Evolutionary conservation across 2,113 vertebrate genomes (phyloP).

Genomic region (Rhizomys pruinosus): DNA sequence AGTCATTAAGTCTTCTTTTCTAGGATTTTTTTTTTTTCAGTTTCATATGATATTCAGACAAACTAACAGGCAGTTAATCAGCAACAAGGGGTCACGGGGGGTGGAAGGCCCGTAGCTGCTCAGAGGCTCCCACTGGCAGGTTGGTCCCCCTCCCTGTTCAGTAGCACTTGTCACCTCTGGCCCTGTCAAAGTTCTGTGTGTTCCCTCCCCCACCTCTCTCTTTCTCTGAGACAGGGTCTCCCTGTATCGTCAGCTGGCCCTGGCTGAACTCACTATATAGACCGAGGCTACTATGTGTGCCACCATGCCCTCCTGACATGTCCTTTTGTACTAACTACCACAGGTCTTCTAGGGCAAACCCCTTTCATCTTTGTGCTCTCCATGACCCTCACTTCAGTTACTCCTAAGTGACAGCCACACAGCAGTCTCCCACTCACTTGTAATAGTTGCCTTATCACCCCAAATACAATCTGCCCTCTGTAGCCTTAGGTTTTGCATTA

Average conservation of each 20-base stretch:
- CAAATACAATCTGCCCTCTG: neutral
- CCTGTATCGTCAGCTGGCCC: neutral
- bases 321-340: neutral
- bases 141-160: neutral
- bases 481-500: neutral
- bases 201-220: too few species aligned
- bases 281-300: too few species aligned
- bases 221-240: neutral
- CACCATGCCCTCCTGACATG: too few species aligned
- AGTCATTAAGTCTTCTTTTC: neutral
- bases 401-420: neutral
- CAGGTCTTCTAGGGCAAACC: neutral
- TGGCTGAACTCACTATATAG: neutral
- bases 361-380: neutral
- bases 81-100: neutral
- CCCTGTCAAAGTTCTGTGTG: neutral
- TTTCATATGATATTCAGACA: neutral
- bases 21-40: conserved; percentile 24
- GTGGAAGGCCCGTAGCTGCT: neutral
- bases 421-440: neutral
- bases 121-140: neutral
- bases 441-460: neutral
- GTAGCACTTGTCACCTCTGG: neutral
- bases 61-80: conserved; percentile 1
- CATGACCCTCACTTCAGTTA: neutral